Percentiles rank a stretch among this genome's conserved stretches.
Evolutionary conservation across 2,888 invertebrate species (phyloP).

Genomic region (Drosophila testacea): DNA sequence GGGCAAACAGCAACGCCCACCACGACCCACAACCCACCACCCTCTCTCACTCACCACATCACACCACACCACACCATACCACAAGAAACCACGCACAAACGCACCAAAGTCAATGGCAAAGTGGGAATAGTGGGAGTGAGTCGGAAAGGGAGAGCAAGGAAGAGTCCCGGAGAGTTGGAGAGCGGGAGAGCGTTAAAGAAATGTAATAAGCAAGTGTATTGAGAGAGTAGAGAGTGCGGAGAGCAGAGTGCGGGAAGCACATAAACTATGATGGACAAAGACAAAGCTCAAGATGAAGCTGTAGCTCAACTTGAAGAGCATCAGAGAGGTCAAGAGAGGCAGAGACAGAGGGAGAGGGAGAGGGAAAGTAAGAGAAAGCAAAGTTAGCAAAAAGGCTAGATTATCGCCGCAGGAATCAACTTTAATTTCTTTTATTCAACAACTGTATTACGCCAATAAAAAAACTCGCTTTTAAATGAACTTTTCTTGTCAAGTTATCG

Average conservation of each 20-base stretch:
- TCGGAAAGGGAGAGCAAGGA: too few relatives aligned
- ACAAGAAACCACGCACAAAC: slow-evolving; percentile 2
- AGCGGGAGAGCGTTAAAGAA: slow-evolving; percentile 22
- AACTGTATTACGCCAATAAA: slow-evolving; percentile 44
- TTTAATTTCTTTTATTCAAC: slow-evolving; percentile 50
- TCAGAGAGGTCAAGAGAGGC: neutral
- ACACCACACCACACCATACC: neutral
- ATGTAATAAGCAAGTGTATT: slow-evolving; percentile 56
- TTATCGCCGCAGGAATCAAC: slow-evolving; percentile 47
- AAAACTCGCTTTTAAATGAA: slow-evolving; percentile 40
- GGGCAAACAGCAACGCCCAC: slow-evolving; percentile 42
- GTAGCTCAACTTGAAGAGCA: slow-evolving; percentile 3
- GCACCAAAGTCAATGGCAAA: slow-evolving; percentile 33
- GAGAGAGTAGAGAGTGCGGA: neutral
- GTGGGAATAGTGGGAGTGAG: slow-evolving; percentile 26
- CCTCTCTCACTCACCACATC: neutral
- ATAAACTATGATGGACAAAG: slow-evolving; percentile 62
- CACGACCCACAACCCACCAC: neutral
- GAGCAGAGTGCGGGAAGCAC: slow-evolving; percentile 7
- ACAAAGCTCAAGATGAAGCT: slow-evolving; percentile 13
- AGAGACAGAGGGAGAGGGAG: neutral
- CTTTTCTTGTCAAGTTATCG: slow-evolving; percentile 32
- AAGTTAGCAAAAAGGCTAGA: slow-evolving; percentile 41
- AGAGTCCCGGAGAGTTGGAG: neutral
- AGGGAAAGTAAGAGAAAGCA: slow-evolving; percentile 21